Evolutionary conservation across 1,140 invertebrate species (phyloP).

Genomic region (Drosophila repleta): DNA sequence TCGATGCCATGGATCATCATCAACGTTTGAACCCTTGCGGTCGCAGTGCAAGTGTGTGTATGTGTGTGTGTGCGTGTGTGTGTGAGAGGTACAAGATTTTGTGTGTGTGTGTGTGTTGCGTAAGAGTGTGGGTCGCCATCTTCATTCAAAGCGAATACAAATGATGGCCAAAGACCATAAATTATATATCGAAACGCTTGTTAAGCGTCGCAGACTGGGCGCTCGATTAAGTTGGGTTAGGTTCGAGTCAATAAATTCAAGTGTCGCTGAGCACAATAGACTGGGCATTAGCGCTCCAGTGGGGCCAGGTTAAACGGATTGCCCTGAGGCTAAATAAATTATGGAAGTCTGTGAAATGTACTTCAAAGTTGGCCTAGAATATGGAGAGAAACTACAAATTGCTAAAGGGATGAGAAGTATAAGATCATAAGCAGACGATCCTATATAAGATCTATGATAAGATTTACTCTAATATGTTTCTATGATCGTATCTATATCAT

Average conservation of each 20-base stretch:
- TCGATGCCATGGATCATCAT: constrained; percentile 36
- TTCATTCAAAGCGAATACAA: constrained; percentile 5
- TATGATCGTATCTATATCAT: too few species aligned
- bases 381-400: too few species aligned
- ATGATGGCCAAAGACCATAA: constrained; percentile 11
- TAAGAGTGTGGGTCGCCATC: constrained; percentile 21
- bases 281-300: too few species aligned
- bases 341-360: too few species aligned
- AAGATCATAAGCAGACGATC: too few species aligned
- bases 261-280: neutral
- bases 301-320: too few species aligned
- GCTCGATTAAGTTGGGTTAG: neutral
- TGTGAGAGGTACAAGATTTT: neutral
- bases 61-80: constrained; percentile 1
- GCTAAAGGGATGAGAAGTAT: too few species aligned
- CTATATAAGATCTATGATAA: too few species aligned
- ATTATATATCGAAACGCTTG: constrained; percentile 11
- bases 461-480: too few species aligned
- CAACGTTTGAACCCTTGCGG: constrained; percentile 43
- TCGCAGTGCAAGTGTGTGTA: constrained; percentile 13
- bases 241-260: neutral
- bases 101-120: constrained; percentile 12
- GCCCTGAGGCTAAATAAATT: too few species aligned
- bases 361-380: too few species aligned
- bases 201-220: neutral